phyloP scores from a whole-genome alignment of 2,797 vertebrate genomes.

The Columba guinea region DNA sequence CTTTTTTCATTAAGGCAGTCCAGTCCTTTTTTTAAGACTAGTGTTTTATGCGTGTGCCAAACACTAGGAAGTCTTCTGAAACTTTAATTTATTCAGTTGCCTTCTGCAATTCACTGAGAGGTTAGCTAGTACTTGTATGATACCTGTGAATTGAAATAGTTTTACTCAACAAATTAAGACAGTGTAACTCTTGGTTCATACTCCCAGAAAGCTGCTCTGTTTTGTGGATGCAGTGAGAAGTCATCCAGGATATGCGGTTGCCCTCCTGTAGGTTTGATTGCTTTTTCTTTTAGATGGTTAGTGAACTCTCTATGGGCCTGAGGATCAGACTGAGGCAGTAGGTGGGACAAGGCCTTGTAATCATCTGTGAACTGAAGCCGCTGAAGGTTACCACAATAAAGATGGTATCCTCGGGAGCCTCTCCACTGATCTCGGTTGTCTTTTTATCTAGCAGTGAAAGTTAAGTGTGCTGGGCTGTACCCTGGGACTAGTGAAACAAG shows the following conservation, averaged over 20 bases:
- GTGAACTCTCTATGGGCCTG: neutral
- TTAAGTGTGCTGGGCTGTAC: neutral
- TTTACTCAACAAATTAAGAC: neutral
- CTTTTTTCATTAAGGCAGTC: neutral
- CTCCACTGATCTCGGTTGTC: neutral
- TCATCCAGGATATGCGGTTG: neutral
- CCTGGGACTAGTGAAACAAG: neutral
- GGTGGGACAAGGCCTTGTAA: neutral
- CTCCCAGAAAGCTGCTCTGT: neutral
- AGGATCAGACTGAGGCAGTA: neutral
- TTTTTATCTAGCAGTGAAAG: neutral
- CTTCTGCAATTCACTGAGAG: neutral
- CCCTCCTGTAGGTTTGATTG: neutral
- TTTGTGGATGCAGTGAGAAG: neutral
- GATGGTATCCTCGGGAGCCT: neutral
- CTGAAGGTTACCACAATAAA: neutral
- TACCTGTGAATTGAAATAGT: neutral
- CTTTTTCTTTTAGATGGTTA: neutral
- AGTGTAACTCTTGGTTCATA: fast-evolving
- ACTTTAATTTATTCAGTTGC: neutral
- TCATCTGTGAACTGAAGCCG: neutral
- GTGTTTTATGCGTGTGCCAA: neutral
- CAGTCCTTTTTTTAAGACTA: neutral
- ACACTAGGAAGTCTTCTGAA: neutral
- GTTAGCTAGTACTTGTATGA: neutral